phyloP scores from a whole-genome alignment of 1,140 invertebrate species.

The Orussus abietinus region DNA sequence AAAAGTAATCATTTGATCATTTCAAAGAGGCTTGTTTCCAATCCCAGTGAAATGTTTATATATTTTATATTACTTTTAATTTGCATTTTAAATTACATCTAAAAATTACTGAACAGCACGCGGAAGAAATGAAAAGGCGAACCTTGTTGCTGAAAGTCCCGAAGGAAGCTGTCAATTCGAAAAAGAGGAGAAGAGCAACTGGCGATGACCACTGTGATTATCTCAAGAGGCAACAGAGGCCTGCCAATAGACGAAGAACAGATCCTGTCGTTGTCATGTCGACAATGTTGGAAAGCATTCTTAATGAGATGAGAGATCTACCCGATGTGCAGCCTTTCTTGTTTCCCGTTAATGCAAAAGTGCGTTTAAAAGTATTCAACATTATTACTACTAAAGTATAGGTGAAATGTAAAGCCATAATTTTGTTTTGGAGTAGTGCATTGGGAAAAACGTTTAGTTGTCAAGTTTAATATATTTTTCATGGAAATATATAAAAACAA shows the following conservation, averaged over 20 bases:
- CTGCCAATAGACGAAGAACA: slow-evolving; percentile 88
- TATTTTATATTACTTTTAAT: slow-evolving; percentile 7
- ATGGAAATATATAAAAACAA: too few species aligned
- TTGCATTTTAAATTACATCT: not conserved
- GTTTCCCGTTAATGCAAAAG: slow-evolving; percentile 91
- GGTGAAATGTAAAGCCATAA: not conserved
- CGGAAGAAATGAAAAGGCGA: slow-evolving; percentile 74
- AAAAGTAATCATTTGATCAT: too few species aligned
- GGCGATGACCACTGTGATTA: slow-evolving; percentile 89
- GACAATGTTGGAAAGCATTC: slow-evolving; percentile 85
- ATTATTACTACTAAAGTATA: slow-evolving; percentile 7
- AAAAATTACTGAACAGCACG: slow-evolving; percentile 61
- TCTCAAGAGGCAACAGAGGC: slow-evolving; percentile 79
- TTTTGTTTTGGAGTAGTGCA: too few species aligned
- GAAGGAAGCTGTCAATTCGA: slow-evolving; percentile 67
- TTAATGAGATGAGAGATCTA: slow-evolving; percentile 90
- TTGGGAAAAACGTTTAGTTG: too few species aligned
- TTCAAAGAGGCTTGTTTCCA: too few species aligned
- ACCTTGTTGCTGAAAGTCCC: slow-evolving; percentile 81
- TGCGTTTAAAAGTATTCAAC: slow-evolving; percentile 37
- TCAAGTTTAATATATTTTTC: too few species aligned
- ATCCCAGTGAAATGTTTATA: too few species aligned
- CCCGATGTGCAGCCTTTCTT: slow-evolving; percentile 91
- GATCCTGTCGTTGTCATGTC: slow-evolving; percentile 95
- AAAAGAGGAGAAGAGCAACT: slow-evolving; percentile 63